These are phyloP conservation scores for Doryteuthis pealeii DNA, from an alignment of 1,140 invertebrate genomes.

Conservation along the genomic window DNA sequence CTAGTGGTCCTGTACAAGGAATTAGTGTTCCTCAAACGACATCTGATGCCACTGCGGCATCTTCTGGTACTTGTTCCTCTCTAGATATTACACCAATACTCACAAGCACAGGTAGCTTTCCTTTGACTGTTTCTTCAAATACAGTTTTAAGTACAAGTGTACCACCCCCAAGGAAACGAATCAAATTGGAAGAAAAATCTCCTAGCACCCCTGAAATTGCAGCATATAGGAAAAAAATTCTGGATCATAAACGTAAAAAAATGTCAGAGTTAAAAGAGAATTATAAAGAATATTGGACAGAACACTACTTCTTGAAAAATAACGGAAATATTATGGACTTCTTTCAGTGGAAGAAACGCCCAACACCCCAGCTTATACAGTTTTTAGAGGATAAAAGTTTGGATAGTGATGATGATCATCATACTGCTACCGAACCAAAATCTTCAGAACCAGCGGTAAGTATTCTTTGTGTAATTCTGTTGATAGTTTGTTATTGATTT, in stretches of 20 bases:
- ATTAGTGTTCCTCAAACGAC: not conserved
- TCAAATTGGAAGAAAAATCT: conserved; percentile 56
- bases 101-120: not conserved
- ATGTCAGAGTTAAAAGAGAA: conserved; percentile 60
- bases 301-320: conserved; percentile 81
- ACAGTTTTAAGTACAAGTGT: conserved; percentile 26
- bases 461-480: no score
- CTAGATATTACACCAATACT: not conserved
- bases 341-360: conserved; percentile 76
- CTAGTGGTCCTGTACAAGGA: conserved; percentile 7
- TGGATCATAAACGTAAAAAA: conserved; percentile 43
- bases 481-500: no score
- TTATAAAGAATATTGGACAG: conserved; percentile 79
- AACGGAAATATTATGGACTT: conserved; percentile 87
- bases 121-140: conserved; percentile 28
- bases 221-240: conserved; percentile 45
- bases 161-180: conserved; percentile 53
- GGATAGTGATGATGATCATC: conserved; percentile 70
- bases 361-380: conserved; percentile 71
- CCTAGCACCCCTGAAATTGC: conserved; percentile 48
- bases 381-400: conserved; percentile 76
- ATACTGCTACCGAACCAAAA: conserved; percentile 14
- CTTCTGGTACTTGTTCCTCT: not conserved
- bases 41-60: not conserved
- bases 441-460: no score